Conservation (phyloP, 2,888 invertebrate species). For the Sepioteuthis lessoniana region DNA sequence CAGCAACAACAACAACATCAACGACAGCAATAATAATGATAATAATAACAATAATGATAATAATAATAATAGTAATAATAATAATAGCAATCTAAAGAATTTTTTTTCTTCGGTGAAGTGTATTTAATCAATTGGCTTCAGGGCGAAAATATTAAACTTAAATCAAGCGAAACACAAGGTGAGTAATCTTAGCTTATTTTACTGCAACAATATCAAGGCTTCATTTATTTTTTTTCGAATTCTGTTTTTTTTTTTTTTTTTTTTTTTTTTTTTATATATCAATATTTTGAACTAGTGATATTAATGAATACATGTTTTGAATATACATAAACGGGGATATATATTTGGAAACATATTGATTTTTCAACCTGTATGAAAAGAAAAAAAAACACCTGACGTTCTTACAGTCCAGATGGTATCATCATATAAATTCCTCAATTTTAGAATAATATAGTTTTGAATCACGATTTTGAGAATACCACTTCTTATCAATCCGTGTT, state of each 20-base stretch:
- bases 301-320: neutral
- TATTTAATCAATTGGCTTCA: no score
- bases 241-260: no score
- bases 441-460: neutral
- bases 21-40: no score
- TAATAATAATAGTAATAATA: no score
- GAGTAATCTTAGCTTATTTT: neutral
- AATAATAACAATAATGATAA: no score
- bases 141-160: neutral
- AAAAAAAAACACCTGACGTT: neutral
- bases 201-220: neutral
- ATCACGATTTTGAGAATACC: neutral
- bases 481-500: neutral
- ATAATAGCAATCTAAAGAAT: no score
- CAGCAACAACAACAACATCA: no score
- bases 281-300: neutral
- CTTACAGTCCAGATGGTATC: neutral
- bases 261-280: neutral
- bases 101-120: no score
- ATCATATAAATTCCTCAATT: neutral
- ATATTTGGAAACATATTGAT: neutral
- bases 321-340: neutral
- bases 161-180: neutral
- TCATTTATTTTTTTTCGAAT: neutral
- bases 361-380: neutral